phyloP scores from a whole-genome alignment of 2,797 vertebrate genomes.

The Tympanoctomys barrerae region DNA sequence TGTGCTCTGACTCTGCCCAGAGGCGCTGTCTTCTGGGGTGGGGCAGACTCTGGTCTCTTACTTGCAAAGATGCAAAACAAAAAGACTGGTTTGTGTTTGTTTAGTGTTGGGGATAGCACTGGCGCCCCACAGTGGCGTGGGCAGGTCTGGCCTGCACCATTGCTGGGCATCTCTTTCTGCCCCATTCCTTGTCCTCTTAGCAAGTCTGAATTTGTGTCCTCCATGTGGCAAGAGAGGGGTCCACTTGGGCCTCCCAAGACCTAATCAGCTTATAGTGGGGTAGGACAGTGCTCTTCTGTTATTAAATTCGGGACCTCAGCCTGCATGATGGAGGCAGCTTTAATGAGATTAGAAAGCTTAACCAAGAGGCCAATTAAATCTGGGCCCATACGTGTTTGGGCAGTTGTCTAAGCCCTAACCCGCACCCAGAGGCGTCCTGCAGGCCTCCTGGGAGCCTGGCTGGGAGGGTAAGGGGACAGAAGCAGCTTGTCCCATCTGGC shows the following conservation, averaged over 20 bases:
- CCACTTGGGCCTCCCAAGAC: conserved; percentile 25
- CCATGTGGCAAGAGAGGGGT: neutral
- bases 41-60: neutral
- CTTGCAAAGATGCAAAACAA: neutral
- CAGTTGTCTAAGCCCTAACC: conserved; percentile 86
- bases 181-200: neutral
- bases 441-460: conserved; percentile 75
- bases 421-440: conserved; percentile 76
- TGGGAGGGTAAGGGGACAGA: conserved; percentile 68
- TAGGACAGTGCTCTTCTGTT: conserved; percentile 84
- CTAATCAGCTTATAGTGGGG: conserved; percentile 86
- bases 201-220: neutral
- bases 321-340: conserved; percentile 88
- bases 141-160: neutral
- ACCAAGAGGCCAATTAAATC: conserved; percentile 90
- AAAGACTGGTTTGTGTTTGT: conserved; percentile 16
- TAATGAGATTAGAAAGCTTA: conserved; percentile 92
- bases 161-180: neutral
- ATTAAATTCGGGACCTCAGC: conserved; percentile 88
- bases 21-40: neutral
- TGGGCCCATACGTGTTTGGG: conserved; percentile 87
- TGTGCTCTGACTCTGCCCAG: neutral
- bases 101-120: neutral
- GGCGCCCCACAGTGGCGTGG: neutral
- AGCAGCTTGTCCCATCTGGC: conserved; percentile 60